Percentiles rank a stretch among this genome's conserved stretches.
These are phyloP conservation scores for Subanguina moxae DNA, from an alignment of 1,140 invertebrate species.

Conservation along the genomic window DNA sequence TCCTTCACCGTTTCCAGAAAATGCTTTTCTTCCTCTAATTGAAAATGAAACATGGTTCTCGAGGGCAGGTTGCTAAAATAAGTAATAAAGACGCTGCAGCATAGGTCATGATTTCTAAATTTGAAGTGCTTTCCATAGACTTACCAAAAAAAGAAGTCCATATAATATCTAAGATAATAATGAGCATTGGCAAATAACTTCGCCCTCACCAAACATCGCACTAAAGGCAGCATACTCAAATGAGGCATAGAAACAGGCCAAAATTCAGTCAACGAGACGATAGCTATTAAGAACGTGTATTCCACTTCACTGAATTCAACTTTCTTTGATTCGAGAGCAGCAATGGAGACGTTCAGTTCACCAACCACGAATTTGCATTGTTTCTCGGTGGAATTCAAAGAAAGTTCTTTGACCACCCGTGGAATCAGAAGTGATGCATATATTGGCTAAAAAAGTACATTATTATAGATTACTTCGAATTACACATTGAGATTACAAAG, in stretches of 20 bases:
- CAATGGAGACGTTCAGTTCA: background rate
- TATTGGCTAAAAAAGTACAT: no score
- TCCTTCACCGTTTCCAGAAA: background rate
- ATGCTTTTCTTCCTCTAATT: no score
- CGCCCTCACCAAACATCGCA: background rate
- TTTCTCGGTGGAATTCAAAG: background rate
- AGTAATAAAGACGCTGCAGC: no score
- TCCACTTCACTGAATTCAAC: background rate
- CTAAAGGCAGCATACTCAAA: background rate
- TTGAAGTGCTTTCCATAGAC: background rate
- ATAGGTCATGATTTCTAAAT: no score
- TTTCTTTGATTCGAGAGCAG: background rate
- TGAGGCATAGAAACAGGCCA: background rate
- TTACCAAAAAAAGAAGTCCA: background rate
- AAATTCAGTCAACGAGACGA: background rate
- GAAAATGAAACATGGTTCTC: no score
- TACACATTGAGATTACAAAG: background rate
- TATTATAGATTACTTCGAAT: no score
- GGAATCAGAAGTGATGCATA: no score
- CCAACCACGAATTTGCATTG: background rate
- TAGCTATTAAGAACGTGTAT: background rate
- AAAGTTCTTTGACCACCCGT: no score
- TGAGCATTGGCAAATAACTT: background rate
- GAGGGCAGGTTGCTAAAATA: no score
- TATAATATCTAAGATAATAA: background rate